Conservation (phyloP, 2,888 invertebrate species). For the Drosophila leonis region DNA sequence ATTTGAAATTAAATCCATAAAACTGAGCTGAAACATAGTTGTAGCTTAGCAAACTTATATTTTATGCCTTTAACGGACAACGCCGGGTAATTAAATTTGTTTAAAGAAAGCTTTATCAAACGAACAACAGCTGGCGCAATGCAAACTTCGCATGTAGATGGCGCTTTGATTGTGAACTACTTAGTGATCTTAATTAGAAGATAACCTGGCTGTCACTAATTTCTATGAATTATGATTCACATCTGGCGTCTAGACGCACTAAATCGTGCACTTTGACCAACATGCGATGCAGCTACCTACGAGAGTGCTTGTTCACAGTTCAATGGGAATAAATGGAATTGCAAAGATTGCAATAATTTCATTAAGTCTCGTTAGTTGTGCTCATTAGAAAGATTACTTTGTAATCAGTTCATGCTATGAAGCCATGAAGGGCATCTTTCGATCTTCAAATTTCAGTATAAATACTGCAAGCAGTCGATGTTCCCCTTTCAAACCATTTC, state of each 20-base stretch:
- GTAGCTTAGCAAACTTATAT: no score
- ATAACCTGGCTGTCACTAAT: not conserved
- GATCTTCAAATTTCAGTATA: constrained; percentile 15
- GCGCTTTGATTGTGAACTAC: constrained; percentile 8
- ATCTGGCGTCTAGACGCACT: not conserved
- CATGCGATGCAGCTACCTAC: not conserved
- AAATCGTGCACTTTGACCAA: constrained; percentile 23
- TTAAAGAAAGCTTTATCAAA: not conserved
- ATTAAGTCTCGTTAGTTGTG: not conserved
- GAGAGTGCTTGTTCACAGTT: constrained; percentile 26
- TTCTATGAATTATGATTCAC: constrained; percentile 28
- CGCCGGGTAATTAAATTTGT: not conserved
- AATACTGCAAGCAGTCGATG: constrained; percentile 13
- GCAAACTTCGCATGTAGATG: not conserved
- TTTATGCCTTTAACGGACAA: not conserved
- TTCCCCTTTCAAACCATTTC: constrained; percentile 16
- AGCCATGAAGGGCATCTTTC: not conserved
- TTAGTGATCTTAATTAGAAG: not conserved
- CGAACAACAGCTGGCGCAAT: not conserved
- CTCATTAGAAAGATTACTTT: constrained; percentile 2
- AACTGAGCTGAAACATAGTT: not conserved
- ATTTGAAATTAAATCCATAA: no score
- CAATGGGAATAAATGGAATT: not conserved
- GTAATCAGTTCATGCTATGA: not conserved
- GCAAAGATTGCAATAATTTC: not conserved